Conservation (phyloP, 1,140 invertebrate species). For the Dendrolimus kikuchii region DNA sequence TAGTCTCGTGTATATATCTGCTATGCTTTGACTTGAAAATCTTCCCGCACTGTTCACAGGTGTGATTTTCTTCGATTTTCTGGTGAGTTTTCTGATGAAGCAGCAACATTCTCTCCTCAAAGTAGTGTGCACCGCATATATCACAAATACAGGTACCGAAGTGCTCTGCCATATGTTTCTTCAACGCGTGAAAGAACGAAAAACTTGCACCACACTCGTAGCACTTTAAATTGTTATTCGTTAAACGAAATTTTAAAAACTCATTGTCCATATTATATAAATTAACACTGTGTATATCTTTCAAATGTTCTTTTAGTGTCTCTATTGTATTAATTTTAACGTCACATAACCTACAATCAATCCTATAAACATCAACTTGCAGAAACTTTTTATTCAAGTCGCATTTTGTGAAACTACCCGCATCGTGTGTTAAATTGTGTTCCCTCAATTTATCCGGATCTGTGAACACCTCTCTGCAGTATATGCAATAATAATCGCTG, state of each 20-base stretch:
- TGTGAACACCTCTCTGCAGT: conserved; percentile 47
- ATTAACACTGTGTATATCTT: conserved; percentile 22
- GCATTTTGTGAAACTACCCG: conserved; percentile 28
- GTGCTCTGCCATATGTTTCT: conserved; percentile 59
- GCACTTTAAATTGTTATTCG: conserved; percentile 28
- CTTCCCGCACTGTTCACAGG: conserved; percentile 54
- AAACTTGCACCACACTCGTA: conserved; percentile 33
- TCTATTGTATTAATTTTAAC: conserved; percentile 33
- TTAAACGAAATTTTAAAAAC: conserved; percentile 45
- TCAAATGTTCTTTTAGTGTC: conserved; percentile 36
- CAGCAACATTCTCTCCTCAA: conserved; percentile 50
- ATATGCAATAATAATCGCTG: conserved; percentile 52
- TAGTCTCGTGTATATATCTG: conserved; percentile 42
- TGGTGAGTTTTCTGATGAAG: conserved; percentile 49
- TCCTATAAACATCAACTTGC: conserved; percentile 39
- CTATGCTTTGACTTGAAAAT: conserved; percentile 54
- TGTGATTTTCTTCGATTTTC: conserved; percentile 26
- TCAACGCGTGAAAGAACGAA: conserved; percentile 51
- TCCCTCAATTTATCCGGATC: conserved; percentile 41
- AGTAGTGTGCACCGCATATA: conserved; percentile 55
- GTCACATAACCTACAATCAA: conserved; percentile 50
- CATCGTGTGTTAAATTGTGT: conserved; percentile 46
- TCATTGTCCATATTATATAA: conserved; percentile 26
- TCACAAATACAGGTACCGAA: conserved; percentile 57
- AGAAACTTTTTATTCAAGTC: conserved; percentile 32